These are phyloP conservation scores for Gambusia holbrooki DNA, from an alignment of 2,113 vertebrate genomes.

Conservation along the genomic window DNA sequence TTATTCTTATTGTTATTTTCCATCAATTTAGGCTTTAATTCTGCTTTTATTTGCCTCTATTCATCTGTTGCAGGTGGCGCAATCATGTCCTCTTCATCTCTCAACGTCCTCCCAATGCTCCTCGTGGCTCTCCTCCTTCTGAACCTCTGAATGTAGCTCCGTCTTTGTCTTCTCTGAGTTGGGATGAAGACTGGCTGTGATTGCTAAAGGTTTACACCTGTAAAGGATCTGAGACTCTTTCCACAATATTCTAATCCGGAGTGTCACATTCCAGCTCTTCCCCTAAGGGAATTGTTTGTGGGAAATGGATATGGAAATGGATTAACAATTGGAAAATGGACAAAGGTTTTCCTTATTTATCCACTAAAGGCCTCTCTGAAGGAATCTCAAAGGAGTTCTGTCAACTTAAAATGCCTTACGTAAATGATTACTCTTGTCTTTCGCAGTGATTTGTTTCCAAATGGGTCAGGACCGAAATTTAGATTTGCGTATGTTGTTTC, in stretches of 20 bases:
- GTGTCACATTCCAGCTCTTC: constrained; percentile 75
- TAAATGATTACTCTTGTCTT: constrained; percentile 89
- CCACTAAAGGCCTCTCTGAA: constrained; percentile 82
- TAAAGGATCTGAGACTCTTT: constrained; percentile 79
- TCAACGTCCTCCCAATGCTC: constrained; percentile 80
- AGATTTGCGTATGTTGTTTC: constrained; percentile 13
- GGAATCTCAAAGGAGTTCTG: constrained; percentile 84
- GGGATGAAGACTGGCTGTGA: constrained; percentile 79
- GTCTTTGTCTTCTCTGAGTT: constrained; percentile 76
- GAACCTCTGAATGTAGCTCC: constrained; percentile 92
- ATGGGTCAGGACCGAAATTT: constrained; percentile 61
- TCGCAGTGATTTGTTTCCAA: constrained; percentile 85
- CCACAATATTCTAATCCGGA: constrained; percentile 84
- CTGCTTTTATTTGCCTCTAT: neutral
- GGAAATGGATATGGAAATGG: constrained; percentile 71
- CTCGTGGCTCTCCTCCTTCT: constrained; percentile 82
- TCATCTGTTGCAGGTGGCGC: constrained; percentile 65
- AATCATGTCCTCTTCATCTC: constrained; percentile 49
- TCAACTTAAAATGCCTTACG: constrained; percentile 99
- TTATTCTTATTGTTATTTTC: no score
- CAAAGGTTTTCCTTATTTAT: constrained; percentile 86
- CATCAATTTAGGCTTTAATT: neutral
- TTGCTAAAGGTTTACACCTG: constrained; percentile 73
- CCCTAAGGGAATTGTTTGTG: constrained; percentile 74
- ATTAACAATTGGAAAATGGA: constrained; percentile 75